Conservation (phyloP, 1,140 invertebrate genomes). For the Tetranychus urticae region DNA sequence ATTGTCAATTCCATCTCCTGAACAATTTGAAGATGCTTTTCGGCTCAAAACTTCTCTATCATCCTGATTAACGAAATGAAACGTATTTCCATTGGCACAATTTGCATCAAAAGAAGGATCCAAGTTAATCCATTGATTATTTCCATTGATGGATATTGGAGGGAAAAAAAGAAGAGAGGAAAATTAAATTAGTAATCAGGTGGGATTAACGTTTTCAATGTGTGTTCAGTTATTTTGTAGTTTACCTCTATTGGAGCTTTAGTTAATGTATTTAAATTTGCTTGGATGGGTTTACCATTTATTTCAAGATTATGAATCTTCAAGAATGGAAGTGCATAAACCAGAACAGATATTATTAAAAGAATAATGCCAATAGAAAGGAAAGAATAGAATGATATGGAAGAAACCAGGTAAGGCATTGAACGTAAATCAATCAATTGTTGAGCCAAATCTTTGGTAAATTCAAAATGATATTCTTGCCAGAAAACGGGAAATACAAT, state of each 20-base stretch:
- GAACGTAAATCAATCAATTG: conserved; percentile 1
- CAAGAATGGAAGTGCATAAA: neutral
- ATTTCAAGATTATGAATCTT: neutral
- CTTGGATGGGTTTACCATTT: neutral
- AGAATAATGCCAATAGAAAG: neutral
- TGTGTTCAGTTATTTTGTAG: too few relatives aligned
- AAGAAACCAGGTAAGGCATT: neutral
- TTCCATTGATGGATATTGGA: too few relatives aligned
- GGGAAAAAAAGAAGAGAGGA: too few relatives aligned
- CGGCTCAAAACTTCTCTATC: neutral
- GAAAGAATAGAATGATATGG: neutral
- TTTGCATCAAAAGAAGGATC: too few relatives aligned
- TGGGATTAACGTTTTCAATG: too few relatives aligned
- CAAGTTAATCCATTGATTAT: too few relatives aligned
- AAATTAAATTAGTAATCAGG: too few relatives aligned
- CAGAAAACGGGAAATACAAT: conserved; percentile 14
- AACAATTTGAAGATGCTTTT: neutral
- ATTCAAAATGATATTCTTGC: conserved; percentile 8
- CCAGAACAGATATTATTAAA: neutral
- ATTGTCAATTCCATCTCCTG: neutral
- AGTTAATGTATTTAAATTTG: too few relatives aligned
- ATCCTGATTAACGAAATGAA: neutral
- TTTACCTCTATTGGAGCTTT: too few relatives aligned
- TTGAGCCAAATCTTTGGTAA: conserved; percentile 5
- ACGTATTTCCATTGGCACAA: too few relatives aligned